Evolutionary conservation across 2,113 vertebrate species (phyloP).

Genomic region (Crotophaga sulcirostris): DNA sequence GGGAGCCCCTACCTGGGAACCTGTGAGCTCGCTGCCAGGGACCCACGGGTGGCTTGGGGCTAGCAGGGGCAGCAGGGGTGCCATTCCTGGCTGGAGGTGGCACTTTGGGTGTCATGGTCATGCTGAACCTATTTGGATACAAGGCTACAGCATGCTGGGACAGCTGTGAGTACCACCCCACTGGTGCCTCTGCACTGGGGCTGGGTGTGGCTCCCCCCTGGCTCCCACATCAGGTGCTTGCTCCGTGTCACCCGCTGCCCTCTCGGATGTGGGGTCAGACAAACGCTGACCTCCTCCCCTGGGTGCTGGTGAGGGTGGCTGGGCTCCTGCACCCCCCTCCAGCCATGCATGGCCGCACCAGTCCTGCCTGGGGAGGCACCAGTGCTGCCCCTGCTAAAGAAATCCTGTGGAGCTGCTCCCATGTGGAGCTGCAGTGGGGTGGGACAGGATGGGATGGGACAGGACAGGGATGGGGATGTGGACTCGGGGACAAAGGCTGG

Average conservation of each 20-base stretch:
- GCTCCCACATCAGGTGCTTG: rapidly evolving
- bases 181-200: not conserved
- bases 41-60: not conserved
- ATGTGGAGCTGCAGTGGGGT: not conserved
- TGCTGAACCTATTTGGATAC: not conserved
- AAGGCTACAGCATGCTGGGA: rapidly evolving
- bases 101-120: not conserved
- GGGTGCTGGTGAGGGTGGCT: rapidly evolving
- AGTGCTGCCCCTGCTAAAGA: not conserved
- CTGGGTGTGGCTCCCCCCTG: rapidly evolving
- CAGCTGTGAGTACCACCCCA: rapidly evolving
- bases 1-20: not conserved
- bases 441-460: not conserved
- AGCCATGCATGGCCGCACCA: rapidly evolving
- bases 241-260: rapidly evolving
- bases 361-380: not conserved
- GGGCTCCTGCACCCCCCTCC: not conserved
- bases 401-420: not conserved
- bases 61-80: not conserved
- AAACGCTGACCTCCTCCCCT: rapidly evolving
- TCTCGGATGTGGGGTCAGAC: rapidly evolving
- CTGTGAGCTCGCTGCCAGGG: not conserved
- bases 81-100: not conserved
- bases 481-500: too few relatives aligned
- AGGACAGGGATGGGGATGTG: not conserved